Conservation (phyloP, 2,888 invertebrate genomes). For the Ichneumon xanthorius region DNA sequence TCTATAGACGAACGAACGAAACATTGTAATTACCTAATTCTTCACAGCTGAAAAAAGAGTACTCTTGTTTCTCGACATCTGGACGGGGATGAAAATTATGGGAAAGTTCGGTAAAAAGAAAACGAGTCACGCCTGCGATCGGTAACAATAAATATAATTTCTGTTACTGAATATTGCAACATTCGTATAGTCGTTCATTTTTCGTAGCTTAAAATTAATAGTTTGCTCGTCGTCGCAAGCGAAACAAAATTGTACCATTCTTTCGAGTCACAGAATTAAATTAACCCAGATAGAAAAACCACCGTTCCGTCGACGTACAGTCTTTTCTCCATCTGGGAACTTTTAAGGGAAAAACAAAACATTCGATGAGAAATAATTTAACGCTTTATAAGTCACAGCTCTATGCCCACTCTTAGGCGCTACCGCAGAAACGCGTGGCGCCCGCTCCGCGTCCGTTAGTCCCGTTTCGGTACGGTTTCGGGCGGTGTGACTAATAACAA, state of each 20-base stretch:
- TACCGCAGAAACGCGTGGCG: neutral
- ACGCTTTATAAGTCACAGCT: too few relatives aligned
- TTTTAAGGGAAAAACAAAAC: neutral
- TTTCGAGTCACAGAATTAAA: slow-evolving; percentile 64
- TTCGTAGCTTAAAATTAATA: neutral
- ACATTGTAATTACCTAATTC: too few relatives aligned
- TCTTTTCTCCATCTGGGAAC: too few relatives aligned
- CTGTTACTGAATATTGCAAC: slow-evolving; percentile 46
- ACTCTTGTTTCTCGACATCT: too few relatives aligned
- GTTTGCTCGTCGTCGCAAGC: neutral
- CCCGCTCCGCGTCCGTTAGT: too few relatives aligned
- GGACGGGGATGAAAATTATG: neutral
- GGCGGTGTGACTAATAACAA: too few relatives aligned
- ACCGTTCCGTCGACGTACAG: too few relatives aligned
- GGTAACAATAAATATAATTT: slow-evolving; percentile 19
- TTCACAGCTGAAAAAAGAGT: too few relatives aligned
- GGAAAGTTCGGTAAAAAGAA: neutral
- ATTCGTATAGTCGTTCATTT: neutral
- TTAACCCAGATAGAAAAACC: slow-evolving; percentile 7
- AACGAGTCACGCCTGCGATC: neutral
- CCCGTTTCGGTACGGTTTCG: too few relatives aligned
- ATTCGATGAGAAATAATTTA: slow-evolving; percentile 10
- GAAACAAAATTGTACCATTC: slow-evolving; percentile 13
- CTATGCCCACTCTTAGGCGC: too few relatives aligned
- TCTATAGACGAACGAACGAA: too few relatives aligned